phyloP scores from a whole-genome alignment of 1,140 invertebrate genomes.

The Babylonia areolata region DNA sequence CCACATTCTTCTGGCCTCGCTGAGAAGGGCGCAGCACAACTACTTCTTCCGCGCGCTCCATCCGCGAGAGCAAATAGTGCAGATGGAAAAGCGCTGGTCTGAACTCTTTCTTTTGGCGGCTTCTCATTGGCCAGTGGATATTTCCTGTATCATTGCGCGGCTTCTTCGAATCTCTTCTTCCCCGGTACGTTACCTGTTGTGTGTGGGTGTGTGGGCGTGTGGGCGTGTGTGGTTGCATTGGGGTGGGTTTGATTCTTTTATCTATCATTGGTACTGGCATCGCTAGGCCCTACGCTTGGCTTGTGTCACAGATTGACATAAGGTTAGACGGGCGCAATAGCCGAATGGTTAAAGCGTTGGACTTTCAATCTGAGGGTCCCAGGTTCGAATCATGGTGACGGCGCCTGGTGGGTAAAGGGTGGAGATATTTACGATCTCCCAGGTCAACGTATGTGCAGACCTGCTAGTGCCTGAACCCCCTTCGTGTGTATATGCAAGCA shows the following conservation, averaged over 20 bases:
- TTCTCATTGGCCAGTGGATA: conserved; percentile 80
- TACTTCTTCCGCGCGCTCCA: conserved; percentile 86
- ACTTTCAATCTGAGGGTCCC: too few species aligned
- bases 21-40: conserved; percentile 87
- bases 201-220: not conserved
- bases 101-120: conserved; percentile 80
- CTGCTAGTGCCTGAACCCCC: too few species aligned
- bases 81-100: conserved; percentile 79
- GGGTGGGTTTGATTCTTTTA: not conserved
- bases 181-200: not conserved
- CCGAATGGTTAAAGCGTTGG: too few species aligned
- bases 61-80: conserved; percentile 80
- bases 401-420: too few species aligned
- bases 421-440: too few species aligned
- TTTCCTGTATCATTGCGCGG: conserved; percentile 57
- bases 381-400: too few species aligned
- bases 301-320: too few species aligned
- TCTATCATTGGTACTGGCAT: not conserved
- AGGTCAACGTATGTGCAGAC: too few species aligned
- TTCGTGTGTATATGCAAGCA: too few species aligned
- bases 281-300: too few species aligned
- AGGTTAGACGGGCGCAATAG: too few species aligned
- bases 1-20: conserved; percentile 84
- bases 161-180: conserved; percentile 3
- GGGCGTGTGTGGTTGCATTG: not conserved